Base-by-base conservation (phyloP, 2,888 invertebrate genomes). In the Fissipunctia ypsillon region DNA sequence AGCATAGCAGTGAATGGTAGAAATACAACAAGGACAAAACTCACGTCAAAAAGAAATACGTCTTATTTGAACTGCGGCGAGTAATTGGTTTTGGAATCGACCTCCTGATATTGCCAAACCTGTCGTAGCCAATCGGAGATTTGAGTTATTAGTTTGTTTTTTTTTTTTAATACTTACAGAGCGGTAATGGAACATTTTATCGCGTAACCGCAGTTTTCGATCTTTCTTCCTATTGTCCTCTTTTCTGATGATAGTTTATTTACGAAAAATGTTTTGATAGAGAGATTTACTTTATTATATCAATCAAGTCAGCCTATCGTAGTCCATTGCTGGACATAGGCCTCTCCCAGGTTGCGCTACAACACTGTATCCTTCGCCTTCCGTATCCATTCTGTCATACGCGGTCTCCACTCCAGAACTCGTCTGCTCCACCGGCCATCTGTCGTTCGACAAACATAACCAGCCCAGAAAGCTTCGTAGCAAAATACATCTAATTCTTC, bases 21-120 rank as follows among this genome's bases (percentile, higher is more conserved):
- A 77, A 83, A 84, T 81, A 85, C 79, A 80, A 78, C 84, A 87
- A 88, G 85, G 77, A 79, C 76, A 80, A 81, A 66, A 50, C 56
- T 72, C 79, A 78, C 74, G 78, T 81, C 82, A 80, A 77, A 76
- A 81, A 87, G 87, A 91, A 91, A 89, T 90, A 90, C 87, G 89
- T 88, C 86, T 89, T 90, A 89, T 89, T 91, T 89, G 89, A 88
- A 88, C 78, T 78, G 73, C 76, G 84, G 57, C 75, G 28, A 60
- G 91, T 92, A 93, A 93, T 92, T 93, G 93, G 90, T 91, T 92
- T 89, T 83, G 87, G 89, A 87, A 86, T 86, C 87, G 89, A 87
- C 81, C 87, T 76, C 81, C 80, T 73, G 73, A 69, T 91, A 90
- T 91, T 90, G 91, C 91, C 90, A 90, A 88, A 84, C 81, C 88